Base-by-base conservation (phyloP, 92 coral and sea anemone species). In the Parazoanthus atlanticus region DNA sequence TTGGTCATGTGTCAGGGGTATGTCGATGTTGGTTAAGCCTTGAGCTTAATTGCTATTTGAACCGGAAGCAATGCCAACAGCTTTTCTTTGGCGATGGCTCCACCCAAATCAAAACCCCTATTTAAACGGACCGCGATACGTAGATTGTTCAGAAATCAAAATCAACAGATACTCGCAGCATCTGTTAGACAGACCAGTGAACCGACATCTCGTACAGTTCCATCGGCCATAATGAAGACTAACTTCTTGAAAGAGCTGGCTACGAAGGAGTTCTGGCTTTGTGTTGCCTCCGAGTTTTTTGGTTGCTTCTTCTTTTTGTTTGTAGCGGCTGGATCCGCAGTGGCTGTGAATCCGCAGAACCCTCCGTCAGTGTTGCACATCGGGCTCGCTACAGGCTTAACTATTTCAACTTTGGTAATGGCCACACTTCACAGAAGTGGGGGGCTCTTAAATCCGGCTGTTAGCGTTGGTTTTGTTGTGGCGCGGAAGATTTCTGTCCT, bases 291-390 rank as follows among this genome's bases (percentile, higher is more conserved):
- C 6, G 98, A 96, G 85, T 86, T 94, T 43, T 74, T 96, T 19
- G 93, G 95, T 21, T 95, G 98, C 25, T 89, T 90, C 85, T 90
- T 96, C 79, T 96, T 96, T 88, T 91, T 96, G 46, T 95, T 95
- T 66, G 61, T 96, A 54, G 92, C 98, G 21, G 93, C 98, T 65
- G 98, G 98, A 25, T 93, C 98, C 13, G 92, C 98, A 16, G 91
- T 94, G 17, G 91, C 95, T 11, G 85, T 95, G 93, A 92, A 93
- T 69, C 75, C 91, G 33, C 73, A 32, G 15, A 89, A 83, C 56
- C 98, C 98, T 12, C 97, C 97, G 43, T 88, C 97, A n/a, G 95
- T 95, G 26, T 94, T 93, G 41, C 90, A 94, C 43, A 94, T 93
- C 29, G 93, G 98, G 40, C 75, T 94, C 82, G 90, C 93, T 9